These are phyloP conservation scores for Ornithoptera alexandrae DNA, from an alignment of 2,888 invertebrate species.

Conservation along the genomic window DNA sequence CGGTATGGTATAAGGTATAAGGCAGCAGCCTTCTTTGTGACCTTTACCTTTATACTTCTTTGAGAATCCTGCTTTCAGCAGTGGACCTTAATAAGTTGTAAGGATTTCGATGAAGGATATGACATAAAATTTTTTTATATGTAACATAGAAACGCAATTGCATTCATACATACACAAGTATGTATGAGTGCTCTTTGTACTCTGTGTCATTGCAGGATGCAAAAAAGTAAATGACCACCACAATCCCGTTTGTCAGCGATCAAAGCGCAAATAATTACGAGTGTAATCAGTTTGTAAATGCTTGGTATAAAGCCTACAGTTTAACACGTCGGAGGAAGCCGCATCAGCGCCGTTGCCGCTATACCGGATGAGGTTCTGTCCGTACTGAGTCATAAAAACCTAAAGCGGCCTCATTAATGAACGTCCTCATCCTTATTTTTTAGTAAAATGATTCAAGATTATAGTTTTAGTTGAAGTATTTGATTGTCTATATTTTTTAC, in stretches of 20 bases:
- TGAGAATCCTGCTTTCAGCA: no score
- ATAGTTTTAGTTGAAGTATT: not conserved
- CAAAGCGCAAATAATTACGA: slow-evolving; percentile 16
- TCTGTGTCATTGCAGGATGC: not conserved
- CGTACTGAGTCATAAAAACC: slow-evolving; percentile 32
- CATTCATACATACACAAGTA: no score
- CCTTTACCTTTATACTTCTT: no score
- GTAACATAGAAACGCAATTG: no score
- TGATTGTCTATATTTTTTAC: not conserved
- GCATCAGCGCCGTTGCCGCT: slow-evolving; percentile 7
- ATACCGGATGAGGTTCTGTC: slow-evolving; percentile 36
- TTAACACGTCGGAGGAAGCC: slow-evolving; percentile 13
- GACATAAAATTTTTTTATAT: no score
- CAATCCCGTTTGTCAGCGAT: slow-evolving; percentile 3
- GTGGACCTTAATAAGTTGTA: no score
- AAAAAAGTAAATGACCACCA: slow-evolving; percentile 5
- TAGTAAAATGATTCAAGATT: slow-evolving; percentile 17
- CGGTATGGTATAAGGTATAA: no score
- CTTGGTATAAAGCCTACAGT: slow-evolving; percentile 6
- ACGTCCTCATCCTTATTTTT: slow-evolving; percentile 8
- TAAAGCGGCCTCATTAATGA: slow-evolving; percentile 18
- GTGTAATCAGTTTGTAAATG: slow-evolving; percentile 9
- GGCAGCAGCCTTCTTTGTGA: no score
- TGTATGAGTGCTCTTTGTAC: not conserved
- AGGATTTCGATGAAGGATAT: no score